Conservation (phyloP, 2,113 vertebrate species). For the Thalassarche chlororhynchos region DNA sequence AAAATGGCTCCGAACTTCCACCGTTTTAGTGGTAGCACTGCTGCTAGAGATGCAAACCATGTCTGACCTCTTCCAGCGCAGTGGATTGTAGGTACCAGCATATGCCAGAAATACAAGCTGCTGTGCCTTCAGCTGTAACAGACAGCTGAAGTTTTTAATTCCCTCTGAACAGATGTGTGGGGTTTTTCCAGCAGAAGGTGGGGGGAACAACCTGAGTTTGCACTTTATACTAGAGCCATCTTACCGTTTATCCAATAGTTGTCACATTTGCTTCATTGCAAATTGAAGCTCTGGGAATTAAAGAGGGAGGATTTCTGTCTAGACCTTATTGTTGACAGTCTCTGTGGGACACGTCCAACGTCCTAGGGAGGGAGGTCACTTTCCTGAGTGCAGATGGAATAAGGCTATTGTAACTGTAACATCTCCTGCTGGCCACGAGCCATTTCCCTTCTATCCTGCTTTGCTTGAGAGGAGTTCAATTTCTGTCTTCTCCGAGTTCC, state of each 20-base stretch:
- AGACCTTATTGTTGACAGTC: slow-evolving; percentile 13
- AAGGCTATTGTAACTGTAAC: neutral
- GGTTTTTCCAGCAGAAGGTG: neutral
- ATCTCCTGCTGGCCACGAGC: neutral
- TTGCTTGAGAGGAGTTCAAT: slow-evolving; percentile 20
- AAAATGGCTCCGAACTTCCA: neutral
- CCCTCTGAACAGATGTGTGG: neutral
- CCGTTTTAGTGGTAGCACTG: neutral
- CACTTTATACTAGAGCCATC: neutral
- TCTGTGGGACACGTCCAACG: neutral
- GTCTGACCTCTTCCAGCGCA: neutral
- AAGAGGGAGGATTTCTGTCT: slow-evolving; percentile 30
- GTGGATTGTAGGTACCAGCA: neutral
- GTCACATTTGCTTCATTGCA: slow-evolving; percentile 11
- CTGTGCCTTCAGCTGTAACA: neutral
- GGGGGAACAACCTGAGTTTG: neutral
- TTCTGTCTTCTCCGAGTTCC: neutral
- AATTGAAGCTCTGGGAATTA: slow-evolving; percentile 28
- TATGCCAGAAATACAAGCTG: neutral
- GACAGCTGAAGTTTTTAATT: neutral
- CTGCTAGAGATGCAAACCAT: neutral
- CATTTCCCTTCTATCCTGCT: slow-evolving; percentile 8
- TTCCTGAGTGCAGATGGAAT: slow-evolving; percentile 12
- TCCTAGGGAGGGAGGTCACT: slow-evolving; percentile 9
- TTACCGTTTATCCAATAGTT: neutral